Base-by-base conservation (phyloP, 2,797 vertebrate species). In the Calcarius lapponicus region DNA sequence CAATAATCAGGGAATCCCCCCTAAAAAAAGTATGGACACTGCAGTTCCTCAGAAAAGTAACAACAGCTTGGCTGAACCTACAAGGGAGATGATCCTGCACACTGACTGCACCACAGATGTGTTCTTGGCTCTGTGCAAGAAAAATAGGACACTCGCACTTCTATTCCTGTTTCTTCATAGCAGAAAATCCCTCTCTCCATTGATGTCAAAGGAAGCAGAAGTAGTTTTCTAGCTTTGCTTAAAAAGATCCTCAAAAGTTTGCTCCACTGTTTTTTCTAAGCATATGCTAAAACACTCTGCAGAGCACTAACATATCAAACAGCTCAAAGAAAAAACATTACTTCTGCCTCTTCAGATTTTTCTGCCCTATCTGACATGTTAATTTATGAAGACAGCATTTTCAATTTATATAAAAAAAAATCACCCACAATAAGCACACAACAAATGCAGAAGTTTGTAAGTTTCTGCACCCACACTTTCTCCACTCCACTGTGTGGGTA, bases 1-100 rank as follows among this genome's bases (percentile, higher is more conserved):
- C 10, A 19, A 32, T 1, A 26, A n/a, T 3, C 9, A 40, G 38
- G 47, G 48, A 48, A 24, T 3, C 7, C 17, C 1, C 1, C 9
- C 6, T 3, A 9, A 56, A 73, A 73, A 73, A 78, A 15, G 9
- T 7, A 32, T 2, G 12, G 13, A 19, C 25, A 43, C 15, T 45
- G n/a, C 64, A 38, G 36, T 15, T 64, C 56, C n/a, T 48, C 60
- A 36, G 16, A 38, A 8, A 8, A 31, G 20, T 17, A 60, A 56
- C 17, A 84, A 21, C 42, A 81, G 57, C n/a, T 9, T 11, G 7
- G 60, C 31, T 86, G 64, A 82, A 38, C 26, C 60, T 66, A 15
- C 31, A 47, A 42, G n/a, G 32, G 50, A 24, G n/a, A n/a, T 1
- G 0, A 50, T 29, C 65, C 61, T 18, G 56, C 53, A 57, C 69